phyloP scores from a whole-genome alignment of 2,797 vertebrate species.

The Cynodonichthys magdalenae region DNA sequence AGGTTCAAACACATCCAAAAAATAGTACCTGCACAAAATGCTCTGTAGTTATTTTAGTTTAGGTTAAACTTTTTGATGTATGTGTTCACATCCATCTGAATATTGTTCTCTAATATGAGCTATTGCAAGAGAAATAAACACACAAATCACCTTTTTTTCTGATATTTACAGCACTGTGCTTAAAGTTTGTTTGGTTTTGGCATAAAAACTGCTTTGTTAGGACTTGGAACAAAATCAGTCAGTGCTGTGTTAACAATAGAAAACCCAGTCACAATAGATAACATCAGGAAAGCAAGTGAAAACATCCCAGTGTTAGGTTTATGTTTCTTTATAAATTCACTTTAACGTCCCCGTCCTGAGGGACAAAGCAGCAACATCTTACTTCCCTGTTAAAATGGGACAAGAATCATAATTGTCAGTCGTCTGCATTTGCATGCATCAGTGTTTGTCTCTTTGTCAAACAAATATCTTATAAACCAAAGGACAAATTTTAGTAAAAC shows the following conservation, averaged over 20 bases:
- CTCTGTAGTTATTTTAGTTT: constrained; percentile 14
- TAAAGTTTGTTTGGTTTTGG: background rate
- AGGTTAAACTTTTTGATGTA: constrained; percentile 17
- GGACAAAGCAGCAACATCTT: no score
- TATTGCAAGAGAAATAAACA: background rate
- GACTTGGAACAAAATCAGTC: background rate
- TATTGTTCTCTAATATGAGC: background rate
- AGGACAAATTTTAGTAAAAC: no score
- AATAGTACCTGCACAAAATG: constrained; percentile 17
- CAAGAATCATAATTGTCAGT: no score
- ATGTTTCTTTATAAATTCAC: background rate
- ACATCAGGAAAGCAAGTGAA: background rate
- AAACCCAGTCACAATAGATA: background rate
- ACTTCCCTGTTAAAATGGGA: no score
- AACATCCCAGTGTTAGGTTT: background rate
- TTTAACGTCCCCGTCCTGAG: no score
- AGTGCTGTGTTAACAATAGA: background rate
- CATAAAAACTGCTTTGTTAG: background rate
- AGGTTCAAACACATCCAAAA: constrained; percentile 20
- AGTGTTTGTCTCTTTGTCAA: no score
- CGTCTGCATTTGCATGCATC: no score
- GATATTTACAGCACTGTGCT: background rate
- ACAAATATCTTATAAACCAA: no score
- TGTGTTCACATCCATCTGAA: background rate
- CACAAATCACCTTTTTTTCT: constrained; percentile 2